Conservation (phyloP, 37 sponge, comb jelly and placozoan species). For the Aplysina aerophoba region DNA sequence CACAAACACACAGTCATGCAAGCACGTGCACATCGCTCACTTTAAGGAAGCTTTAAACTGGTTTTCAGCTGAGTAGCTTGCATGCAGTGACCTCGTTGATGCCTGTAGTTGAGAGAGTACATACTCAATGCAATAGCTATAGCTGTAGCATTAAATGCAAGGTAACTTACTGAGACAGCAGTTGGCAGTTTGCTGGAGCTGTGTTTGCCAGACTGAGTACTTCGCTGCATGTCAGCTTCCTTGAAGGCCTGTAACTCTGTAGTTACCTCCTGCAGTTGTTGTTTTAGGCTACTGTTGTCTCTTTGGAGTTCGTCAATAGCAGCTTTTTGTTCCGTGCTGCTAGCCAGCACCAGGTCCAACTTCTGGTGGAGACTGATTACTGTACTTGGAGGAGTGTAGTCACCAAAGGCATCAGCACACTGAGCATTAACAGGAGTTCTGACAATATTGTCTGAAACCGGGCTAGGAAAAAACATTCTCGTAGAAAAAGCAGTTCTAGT, state of each 20-base stretch:
- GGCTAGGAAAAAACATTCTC: too few relatives aligned
- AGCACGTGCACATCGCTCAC: too few relatives aligned
- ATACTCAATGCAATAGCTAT: too few relatives aligned
- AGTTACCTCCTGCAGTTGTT: not conserved
- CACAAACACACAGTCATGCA: too few relatives aligned
- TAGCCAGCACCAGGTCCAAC: conserved; percentile 18
- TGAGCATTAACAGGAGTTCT: too few relatives aligned
- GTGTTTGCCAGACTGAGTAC: not conserved
- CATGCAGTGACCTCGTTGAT: conserved; percentile 9
- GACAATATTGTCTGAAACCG: too few relatives aligned
- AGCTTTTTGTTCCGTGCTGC: conserved; percentile 1
- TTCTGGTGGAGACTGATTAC: too few relatives aligned
- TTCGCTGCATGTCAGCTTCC: conserved; percentile 1
- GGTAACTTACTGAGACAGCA: conserved; percentile 17
- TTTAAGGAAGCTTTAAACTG: conserved; percentile 16
- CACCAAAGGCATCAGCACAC: too few relatives aligned
- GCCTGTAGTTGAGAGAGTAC: not conserved
- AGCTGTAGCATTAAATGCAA: not conserved
- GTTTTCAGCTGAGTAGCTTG: not conserved
- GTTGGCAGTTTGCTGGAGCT: not conserved
- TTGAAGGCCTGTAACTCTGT: not conserved
- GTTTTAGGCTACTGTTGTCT: not conserved
- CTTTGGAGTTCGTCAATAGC: not conserved
- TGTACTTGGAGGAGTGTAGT: too few relatives aligned
- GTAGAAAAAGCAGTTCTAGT: too few relatives aligned